A percentile compares a stretch with the other conserved stretches of the same genome.
These are phyloP conservation scores for Porites lobata DNA, from an alignment of 92 coral and sea anemone genomes.

Conservation along the genomic window DNA sequence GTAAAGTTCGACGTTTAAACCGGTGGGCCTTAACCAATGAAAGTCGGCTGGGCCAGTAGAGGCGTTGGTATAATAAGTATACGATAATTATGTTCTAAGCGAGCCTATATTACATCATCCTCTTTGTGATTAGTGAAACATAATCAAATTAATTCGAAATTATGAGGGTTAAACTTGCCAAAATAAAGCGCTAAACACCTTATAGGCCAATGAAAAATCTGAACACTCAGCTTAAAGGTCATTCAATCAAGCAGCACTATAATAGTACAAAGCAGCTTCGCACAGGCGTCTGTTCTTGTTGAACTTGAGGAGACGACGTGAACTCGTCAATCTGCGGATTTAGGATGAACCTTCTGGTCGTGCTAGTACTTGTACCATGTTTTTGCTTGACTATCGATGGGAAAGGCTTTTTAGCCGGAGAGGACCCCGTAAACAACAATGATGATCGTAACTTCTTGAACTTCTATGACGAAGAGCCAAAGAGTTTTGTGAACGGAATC, in stretches of 20 bases:
- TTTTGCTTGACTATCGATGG: background rate
- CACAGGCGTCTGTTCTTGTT: background rate
- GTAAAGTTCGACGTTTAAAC: too few relatives aligned
- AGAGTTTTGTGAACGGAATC: background rate
- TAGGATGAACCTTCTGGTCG: background rate
- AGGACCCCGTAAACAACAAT: background rate
- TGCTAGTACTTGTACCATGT: background rate
- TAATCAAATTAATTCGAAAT: background rate
- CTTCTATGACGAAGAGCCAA: background rate
- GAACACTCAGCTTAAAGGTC: background rate
- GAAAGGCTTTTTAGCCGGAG: background rate
- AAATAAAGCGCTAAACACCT: background rate
- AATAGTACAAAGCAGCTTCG: background rate
- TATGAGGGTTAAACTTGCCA: background rate
- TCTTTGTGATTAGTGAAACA: background rate
- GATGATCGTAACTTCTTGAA: background rate
- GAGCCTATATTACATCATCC: background rate
- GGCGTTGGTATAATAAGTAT: too few relatives aligned
- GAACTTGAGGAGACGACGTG: background rate
- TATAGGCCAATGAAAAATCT: background rate
- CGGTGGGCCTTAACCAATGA: too few relatives aligned
- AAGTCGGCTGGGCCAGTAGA: too few relatives aligned
- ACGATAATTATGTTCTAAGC: background rate
- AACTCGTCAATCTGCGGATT: background rate
- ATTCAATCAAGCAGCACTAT: background rate